These are phyloP conservation scores for Crypturellus tataupa DNA, from an alignment of 2,797 vertebrate genomes.

Conservation along the genomic window DNA sequence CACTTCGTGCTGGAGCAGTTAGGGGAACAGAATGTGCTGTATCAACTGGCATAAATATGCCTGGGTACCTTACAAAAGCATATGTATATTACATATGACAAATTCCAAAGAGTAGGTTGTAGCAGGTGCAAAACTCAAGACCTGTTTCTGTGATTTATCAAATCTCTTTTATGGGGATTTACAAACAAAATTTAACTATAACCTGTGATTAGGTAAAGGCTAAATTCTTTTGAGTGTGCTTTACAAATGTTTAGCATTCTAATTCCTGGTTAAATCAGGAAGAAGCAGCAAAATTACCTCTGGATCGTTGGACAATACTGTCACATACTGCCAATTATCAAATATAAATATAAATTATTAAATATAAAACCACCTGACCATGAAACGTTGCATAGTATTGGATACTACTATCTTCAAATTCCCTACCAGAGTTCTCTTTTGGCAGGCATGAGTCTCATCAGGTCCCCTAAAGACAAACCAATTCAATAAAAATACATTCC, in stretches of 20 bases:
- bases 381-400: background rate
- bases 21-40: slow-evolving; percentile 27
- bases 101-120: slow-evolving; percentile 17
- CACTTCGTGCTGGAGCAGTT: background rate
- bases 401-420: background rate
- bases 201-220: slow-evolving; percentile 29
- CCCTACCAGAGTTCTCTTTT: background rate
- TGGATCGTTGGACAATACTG: background rate
- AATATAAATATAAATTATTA: background rate
- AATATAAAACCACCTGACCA: background rate
- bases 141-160: slow-evolving; percentile 38
- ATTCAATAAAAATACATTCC: background rate
- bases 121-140: slow-evolving; percentile 33
- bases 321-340: background rate
- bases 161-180: slow-evolving; percentile 33
- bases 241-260: slow-evolving; percentile 8
- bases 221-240: background rate
- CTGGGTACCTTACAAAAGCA: slow-evolving; percentile 4
- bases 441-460: slow-evolving; percentile 6
- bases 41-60: background rate
- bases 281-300: background rate
- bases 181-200: slow-evolving; percentile 26
- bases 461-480: background rate
- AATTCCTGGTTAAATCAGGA: background rate
- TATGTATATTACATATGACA: background rate